A percentile compares a stretch with the other conserved stretches of the same genome.
These are phyloP conservation scores for Nesogale talazaci DNA, from an alignment of 2,113 vertebrate genomes.

Conservation along the genomic window DNA sequence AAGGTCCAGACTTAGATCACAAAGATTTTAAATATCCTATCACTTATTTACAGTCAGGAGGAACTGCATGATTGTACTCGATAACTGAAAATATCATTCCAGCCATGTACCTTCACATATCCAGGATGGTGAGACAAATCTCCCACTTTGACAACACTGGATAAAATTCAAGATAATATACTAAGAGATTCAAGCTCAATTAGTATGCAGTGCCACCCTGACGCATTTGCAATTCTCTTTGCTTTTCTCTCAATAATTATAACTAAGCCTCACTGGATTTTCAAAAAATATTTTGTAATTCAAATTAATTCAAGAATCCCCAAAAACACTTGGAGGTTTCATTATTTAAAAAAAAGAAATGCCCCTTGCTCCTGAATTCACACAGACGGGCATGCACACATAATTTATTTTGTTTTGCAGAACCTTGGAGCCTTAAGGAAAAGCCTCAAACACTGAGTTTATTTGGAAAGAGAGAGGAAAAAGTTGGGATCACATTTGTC, in stretches of 20 bases:
- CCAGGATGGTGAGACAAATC: not conserved
- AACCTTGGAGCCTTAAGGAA: not conserved
- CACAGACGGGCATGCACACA: too few species aligned
- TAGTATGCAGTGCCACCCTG: not conserved
- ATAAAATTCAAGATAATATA: not conserved
- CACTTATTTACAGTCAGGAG: not conserved
- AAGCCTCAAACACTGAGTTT: not conserved
- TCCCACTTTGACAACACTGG: not conserved
- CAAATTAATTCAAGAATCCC: constrained; percentile 23
- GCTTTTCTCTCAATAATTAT: constrained; percentile 13
- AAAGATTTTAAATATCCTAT: not conserved
- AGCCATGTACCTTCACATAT: not conserved
- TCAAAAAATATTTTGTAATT: constrained; percentile 14
- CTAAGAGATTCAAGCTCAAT: not conserved
- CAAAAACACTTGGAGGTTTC: not conserved
- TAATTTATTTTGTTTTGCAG: not conserved
- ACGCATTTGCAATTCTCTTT: not conserved
- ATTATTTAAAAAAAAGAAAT: not conserved
- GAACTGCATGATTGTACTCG: not conserved
- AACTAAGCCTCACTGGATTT: not conserved
- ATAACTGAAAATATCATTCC: not conserved
- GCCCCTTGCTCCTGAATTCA: too few species aligned
- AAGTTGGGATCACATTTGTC: not conserved
- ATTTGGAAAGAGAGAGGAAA: not conserved
- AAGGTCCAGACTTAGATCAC: not conserved